phyloP scores from a whole-genome alignment of 1,140 invertebrate genomes.

The Odontomachus brunneus region DNA sequence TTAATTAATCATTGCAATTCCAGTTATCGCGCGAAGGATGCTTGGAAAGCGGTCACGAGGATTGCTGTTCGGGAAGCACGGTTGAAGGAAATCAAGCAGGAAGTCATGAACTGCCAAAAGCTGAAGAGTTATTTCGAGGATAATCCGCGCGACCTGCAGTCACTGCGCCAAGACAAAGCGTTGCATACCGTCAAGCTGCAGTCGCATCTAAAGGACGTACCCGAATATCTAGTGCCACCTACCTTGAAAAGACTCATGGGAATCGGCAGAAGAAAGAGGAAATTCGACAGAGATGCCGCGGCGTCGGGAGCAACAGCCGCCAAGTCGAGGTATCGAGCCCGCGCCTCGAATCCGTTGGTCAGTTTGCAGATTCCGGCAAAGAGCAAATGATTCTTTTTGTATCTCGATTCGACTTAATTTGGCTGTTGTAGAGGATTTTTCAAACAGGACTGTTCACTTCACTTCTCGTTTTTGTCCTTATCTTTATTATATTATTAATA shows the following conservation, averaged over 20 bases:
- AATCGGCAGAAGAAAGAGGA: conserved; percentile 82
- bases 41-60: conserved; percentile 94
- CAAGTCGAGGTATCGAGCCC: conserved; percentile 79
- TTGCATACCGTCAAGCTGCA: conserved; percentile 94
- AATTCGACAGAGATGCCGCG: conserved; percentile 80
- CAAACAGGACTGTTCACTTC: not conserved
- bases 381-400: conserved; percentile 57
- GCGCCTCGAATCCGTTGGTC: conserved; percentile 81
- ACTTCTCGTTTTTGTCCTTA: no score
- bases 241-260: conserved; percentile 89
- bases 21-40: conserved; percentile 95
- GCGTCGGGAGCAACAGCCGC: conserved; percentile 75
- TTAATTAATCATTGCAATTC: conserved; percentile 1
- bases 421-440: not conserved
- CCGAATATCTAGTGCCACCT: conserved; percentile 96
- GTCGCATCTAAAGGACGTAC: conserved; percentile 95
- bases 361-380: conserved; percentile 78
- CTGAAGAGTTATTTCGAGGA: conserved; percentile 98
- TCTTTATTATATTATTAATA: conserved; percentile 2
- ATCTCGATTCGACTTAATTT: not conserved
- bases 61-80: conserved; percentile 96
- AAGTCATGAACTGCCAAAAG: conserved; percentile 97
- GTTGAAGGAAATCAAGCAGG: conserved; percentile 97
- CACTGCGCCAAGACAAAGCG: conserved; percentile 96
- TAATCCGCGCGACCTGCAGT: conserved; percentile 95